A percentile compares a stretch with the other conserved stretches of the same genome.
These are phyloP conservation scores for Tretioscincus oriximinensis DNA, from an alignment of 2,113 vertebrate genomes.

Conservation along the genomic window DNA sequence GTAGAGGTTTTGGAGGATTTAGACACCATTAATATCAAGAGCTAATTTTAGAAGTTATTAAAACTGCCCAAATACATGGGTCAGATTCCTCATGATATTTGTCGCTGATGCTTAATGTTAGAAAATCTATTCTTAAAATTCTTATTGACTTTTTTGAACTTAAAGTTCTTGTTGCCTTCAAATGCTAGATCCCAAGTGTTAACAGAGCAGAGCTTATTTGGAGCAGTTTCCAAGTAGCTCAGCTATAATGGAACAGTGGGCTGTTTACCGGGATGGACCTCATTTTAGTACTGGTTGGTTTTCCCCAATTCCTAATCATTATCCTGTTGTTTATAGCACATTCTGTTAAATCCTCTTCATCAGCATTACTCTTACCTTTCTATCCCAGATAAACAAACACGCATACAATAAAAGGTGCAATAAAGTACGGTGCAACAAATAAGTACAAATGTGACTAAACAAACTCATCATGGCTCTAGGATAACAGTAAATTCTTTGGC, in stretches of 20 bases:
- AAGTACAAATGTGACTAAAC: not conserved
- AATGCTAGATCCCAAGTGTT: conserved; percentile 13
- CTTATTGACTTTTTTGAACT: conserved; percentile 7
- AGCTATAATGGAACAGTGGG: not conserved
- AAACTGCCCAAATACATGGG: not conserved
- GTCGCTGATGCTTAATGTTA: not conserved
- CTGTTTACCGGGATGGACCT: not conserved
- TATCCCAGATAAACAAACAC: too few relatives aligned
- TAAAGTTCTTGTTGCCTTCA: conserved; percentile 11
- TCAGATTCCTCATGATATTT: not conserved
- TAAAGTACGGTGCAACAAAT: too few relatives aligned
- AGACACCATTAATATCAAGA: too few relatives aligned
- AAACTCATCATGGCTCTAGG: not conserved
- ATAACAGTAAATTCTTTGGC: not conserved
- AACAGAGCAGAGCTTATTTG: conserved; percentile 1
- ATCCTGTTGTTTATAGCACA: not conserved
- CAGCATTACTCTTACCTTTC: not conserved
- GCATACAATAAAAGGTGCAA: too few relatives aligned
- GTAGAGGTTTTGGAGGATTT: too few relatives aligned
- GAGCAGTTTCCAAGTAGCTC: not conserved
- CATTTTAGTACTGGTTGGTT: not conserved
- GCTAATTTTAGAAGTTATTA: not conserved
- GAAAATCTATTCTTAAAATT: not conserved
- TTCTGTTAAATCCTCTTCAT: not conserved
- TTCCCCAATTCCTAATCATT: not conserved